Evolutionary conservation across 2,113 vertebrate species (phyloP).

Genomic region (Ranitomeya imitator): DNA sequence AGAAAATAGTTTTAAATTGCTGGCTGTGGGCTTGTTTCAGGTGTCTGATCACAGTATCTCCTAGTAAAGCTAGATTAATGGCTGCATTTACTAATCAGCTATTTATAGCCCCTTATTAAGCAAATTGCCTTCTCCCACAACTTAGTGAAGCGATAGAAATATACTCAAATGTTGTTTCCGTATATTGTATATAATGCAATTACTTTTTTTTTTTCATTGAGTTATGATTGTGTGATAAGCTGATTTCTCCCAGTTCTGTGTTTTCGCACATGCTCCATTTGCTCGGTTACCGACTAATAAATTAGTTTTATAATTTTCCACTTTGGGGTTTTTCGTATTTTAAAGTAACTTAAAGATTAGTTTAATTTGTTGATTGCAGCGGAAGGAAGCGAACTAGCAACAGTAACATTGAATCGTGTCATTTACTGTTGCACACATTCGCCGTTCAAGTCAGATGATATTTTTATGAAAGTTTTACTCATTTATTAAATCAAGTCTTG

Average conservation of each 20-base stretch:
- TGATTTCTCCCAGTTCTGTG: not conserved
- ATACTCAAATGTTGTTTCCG: conserved; percentile 5
- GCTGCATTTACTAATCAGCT: conserved; percentile 13
- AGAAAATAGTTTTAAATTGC: conserved; percentile 17
- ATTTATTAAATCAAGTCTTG: not conserved
- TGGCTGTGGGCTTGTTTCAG: conserved; percentile 8
- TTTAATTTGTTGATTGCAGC: not conserved
- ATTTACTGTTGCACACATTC: not conserved
- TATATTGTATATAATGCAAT: not conserved
- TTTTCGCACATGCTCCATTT: not conserved
- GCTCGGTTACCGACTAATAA: not conserved
- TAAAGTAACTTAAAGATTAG: not conserved
- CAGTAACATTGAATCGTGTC: not conserved
- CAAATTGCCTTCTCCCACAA: conserved; percentile 6
- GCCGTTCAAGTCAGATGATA: not conserved
- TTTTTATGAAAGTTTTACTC: not conserved
- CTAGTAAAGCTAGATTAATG: conserved; percentile 31
- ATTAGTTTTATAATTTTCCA: not conserved
- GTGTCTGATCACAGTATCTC: conserved; percentile 11
- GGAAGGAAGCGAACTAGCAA: not conserved
- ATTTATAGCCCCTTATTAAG: not conserved
- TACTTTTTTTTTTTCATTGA: not conserved
- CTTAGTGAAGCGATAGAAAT: not conserved
- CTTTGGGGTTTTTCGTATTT: not conserved
- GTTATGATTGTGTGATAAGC: not conserved